Base-by-base conservation (phyloP, 1,140 invertebrate genomes). In the Nautilus pompilius region DNA sequence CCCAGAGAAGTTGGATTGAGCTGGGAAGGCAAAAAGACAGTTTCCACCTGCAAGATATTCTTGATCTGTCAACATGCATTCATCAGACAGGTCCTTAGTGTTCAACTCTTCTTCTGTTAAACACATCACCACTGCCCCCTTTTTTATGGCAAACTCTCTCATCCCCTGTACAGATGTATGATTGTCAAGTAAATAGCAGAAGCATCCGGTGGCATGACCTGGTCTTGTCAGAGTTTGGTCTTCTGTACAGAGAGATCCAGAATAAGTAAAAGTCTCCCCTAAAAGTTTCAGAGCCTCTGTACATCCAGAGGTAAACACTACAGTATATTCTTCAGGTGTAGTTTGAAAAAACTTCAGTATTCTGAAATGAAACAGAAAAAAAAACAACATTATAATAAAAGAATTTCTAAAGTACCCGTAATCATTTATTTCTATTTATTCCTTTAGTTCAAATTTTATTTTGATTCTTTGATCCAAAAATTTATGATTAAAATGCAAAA, bases 151-250 rank as follows among this genome's bases (percentile, higher is more conserved):
- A 8, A 79, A 63, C 82, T 91, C 91, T 78, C 95, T 84, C 87
- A 97, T 91, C 20, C 95, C 95, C 64, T 97, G 84, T 2, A 96
- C 93, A 5, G 95, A 98, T 1, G 95, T 98, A 76, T 99, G 96
- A 79, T 93, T 97, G 77, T 98, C 95, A 74, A 89, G 86, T 41
- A 92, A 83, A 77, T 97, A 95, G 20, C 89, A 87, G 79, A 96
- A 78, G 53, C 63, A 68, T n/a, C 76, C 77, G 13, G 17, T 56
- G 8, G 49, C 46, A 15, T 24, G 20, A n/a, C 5, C 17, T 8
- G 2, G 13, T 10, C 41, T 5, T 24, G 15, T 55, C 17, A 34
- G 17, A 13, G 29, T 24, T 3, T 54, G 30, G 29, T 56, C 41
- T 24, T 53, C 28, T 57, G 58, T 66, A 32, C 8, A 45, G n/a